Evolutionary conservation across 2,888 invertebrate genomes (phyloP), one percentile per base, ranked within the genome.

Genomic region (Pseudeuparius sepicola): DNA sequence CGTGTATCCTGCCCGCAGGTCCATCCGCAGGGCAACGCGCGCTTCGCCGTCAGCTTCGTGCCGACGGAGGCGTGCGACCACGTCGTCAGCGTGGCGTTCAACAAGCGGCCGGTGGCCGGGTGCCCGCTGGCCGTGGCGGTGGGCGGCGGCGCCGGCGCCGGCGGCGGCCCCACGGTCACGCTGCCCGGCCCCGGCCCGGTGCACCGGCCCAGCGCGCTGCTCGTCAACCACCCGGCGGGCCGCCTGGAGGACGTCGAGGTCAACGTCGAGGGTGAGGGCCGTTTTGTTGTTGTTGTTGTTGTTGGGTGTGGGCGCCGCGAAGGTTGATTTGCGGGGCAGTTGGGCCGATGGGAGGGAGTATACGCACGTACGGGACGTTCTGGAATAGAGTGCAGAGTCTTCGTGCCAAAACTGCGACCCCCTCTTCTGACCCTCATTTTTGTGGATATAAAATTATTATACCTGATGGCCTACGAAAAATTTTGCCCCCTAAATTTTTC

Each of bases 41-140:
- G 87, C 55, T 98, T 97, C 65, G 84, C 90, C 43, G 97, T 97
- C 39, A 92, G 93, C 51, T 98, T 97, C 63, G 82, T 92, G 43
- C 96, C 97, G 32, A 84, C 89, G 16, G 89, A 92, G 61, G 79
- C 89, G 18, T 89, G 89, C 57, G 86, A 90, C 59, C 96, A 97
- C 65, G 78, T 87, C 40, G 89, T 97, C 50, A 92, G 92, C 67
- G 94, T 98, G 42, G 90, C 92, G 39, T 98, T 98, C 65, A 98
- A 97, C 65, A 92, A 93, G 65, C 78, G 85, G 60, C 71, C 80
- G 30, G 78, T 85, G 13, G 77, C 80, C 33, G 92, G 90, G 40
- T 92, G 92, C 59, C 93, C 93, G n/a, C 81, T 93, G 45, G 75
- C 84, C 45, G 88, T 90, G 24, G 75, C 78, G 52, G 84, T 93